These are phyloP conservation scores for Telmatherina bonti DNA, from an alignment of 2,797 vertebrate species.

Conservation along the genomic window DNA sequence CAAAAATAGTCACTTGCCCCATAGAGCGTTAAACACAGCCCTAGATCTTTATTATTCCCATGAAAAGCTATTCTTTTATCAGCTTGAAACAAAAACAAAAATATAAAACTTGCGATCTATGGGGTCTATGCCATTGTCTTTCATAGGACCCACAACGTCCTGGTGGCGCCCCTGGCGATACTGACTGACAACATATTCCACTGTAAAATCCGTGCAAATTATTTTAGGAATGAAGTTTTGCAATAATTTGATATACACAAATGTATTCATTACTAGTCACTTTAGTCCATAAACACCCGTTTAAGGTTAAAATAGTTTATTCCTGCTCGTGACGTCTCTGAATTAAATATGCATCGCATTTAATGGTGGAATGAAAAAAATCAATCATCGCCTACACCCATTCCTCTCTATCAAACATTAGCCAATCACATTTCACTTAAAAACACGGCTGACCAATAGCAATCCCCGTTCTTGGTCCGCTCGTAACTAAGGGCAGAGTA, in stretches of 20 bases:
- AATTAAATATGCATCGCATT: not conserved
- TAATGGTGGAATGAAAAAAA: not conserved
- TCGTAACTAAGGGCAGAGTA: conserved; percentile 78
- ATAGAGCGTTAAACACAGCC: too few relatives aligned
- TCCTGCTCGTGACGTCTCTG: not conserved
- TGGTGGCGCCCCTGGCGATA: too few relatives aligned
- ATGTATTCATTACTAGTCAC: not conserved
- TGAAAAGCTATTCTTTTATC: too few relatives aligned
- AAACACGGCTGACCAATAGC: conserved; percentile 66
- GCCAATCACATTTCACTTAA: conserved; percentile 65
- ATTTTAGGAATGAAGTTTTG: not conserved
- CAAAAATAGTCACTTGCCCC: too few relatives aligned
- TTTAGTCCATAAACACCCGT: not conserved
- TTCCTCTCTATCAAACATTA: not conserved
- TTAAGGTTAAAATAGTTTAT: not conserved
- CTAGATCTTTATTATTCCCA: too few relatives aligned
- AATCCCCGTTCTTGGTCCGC: conserved; percentile 55
- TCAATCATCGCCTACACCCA: not conserved
- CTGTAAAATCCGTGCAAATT: not conserved
- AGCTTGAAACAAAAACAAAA: too few relatives aligned
- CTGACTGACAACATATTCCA: not conserved
- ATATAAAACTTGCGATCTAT: too few relatives aligned
- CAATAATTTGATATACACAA: not conserved
- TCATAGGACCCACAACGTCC: too few relatives aligned
- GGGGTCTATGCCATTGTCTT: too few relatives aligned